These are phyloP conservation scores for Meganola albula DNA, from an alignment of 2,888 invertebrate species.

Conservation along the genomic window DNA sequence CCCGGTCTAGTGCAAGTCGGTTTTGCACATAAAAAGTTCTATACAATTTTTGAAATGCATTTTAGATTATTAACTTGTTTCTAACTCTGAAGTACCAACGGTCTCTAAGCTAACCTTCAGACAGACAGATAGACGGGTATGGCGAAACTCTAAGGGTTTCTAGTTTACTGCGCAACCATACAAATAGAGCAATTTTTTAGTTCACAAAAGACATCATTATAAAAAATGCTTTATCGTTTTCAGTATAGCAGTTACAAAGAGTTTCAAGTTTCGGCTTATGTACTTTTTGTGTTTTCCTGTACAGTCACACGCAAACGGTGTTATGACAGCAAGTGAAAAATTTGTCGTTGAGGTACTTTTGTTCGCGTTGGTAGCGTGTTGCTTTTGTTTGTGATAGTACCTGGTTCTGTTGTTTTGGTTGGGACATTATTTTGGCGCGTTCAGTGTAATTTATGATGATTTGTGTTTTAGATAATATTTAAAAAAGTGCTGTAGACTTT, in stretches of 20 bases:
- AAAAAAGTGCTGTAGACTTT: too few species aligned
- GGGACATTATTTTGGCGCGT: conserved; percentile 20
- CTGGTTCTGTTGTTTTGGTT: conserved; percentile 13
- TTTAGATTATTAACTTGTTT: too few species aligned
- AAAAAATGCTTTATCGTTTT: conserved; percentile 25
- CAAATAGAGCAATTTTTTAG: too few species aligned
- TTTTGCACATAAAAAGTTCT: too few species aligned
- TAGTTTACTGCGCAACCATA: too few species aligned
- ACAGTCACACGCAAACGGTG: conserved; percentile 40
- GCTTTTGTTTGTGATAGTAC: conserved; percentile 19
- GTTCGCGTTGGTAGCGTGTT: conserved; percentile 25
- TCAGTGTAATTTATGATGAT: conserved; percentile 6
- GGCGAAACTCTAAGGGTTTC: too few species aligned
- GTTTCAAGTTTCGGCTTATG: conserved; percentile 27
- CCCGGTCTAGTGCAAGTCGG: too few species aligned
- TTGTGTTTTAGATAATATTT: conserved; percentile 5
- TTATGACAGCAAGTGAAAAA: conserved; percentile 50
- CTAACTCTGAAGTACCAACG: too few species aligned
- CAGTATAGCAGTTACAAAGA: conserved; percentile 29
- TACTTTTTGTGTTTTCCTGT: conserved; percentile 28
- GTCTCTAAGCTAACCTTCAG: too few species aligned
- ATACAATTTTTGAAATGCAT: too few species aligned
- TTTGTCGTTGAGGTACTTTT: conserved; percentile 44
- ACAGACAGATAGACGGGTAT: too few species aligned
- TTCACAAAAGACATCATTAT: conserved; percentile 20